Evolutionary conservation across 1,140 invertebrate genomes (phyloP).

Genomic region (Leptopilina clavipes): DNA sequence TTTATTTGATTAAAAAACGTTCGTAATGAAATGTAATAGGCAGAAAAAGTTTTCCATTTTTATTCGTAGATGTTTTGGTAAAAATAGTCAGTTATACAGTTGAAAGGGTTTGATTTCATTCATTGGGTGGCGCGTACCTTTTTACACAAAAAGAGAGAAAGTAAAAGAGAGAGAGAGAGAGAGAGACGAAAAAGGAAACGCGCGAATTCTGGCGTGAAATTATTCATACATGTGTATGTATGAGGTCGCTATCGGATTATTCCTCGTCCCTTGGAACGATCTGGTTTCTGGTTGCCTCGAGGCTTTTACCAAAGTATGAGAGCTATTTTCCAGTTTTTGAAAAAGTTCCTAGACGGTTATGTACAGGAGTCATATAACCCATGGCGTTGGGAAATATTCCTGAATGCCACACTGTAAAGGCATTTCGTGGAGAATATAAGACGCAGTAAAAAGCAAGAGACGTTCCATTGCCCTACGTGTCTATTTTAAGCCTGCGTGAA

Average conservation of each 20-base stretch:
- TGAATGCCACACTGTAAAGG: slow-evolving; percentile 27
- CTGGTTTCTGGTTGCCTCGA: slow-evolving; percentile 25
- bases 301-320: slow-evolving; percentile 26
- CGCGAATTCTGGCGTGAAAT: slow-evolving; percentile 26
- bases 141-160: not conserved
- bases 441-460: not conserved
- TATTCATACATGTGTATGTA: slow-evolving; percentile 35
- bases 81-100: slow-evolving; percentile 14
- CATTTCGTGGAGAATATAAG: not conserved
- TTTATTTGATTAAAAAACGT: too few species aligned
- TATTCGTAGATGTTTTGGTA: not conserved
- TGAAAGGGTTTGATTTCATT: slow-evolving; percentile 29
- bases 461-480: not conserved
- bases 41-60: not conserved
- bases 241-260: slow-evolving; percentile 32
- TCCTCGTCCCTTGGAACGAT: slow-evolving; percentile 16
- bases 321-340: slow-evolving; percentile 2
- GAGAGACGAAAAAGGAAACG: slow-evolving; percentile 28
- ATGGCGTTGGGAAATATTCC: not conserved
- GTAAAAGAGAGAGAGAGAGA: too few species aligned
- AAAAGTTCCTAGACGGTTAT: slow-evolving; percentile 22
- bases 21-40: too few species aligned
- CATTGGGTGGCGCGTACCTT: slow-evolving; percentile 1
- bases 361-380: slow-evolving; percentile 25
- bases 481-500: not conserved